These are phyloP conservation scores for Ambastaia sidthimunki DNA, from an alignment of 2,797 vertebrate genomes.

Conservation along the genomic window DNA sequence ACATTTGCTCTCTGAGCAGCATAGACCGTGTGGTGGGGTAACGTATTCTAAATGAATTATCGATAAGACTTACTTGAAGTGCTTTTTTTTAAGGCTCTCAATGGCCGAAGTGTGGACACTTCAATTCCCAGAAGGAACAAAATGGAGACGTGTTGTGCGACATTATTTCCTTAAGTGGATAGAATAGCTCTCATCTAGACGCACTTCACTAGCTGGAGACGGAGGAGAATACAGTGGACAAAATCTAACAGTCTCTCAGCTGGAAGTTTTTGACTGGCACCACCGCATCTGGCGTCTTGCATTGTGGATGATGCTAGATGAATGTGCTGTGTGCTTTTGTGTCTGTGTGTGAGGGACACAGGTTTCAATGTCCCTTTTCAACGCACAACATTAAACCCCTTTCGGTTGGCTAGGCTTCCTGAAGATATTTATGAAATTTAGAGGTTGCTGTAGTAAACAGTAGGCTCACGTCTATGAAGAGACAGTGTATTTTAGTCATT, in stretches of 20 bases:
- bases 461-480: slow-evolving; percentile 10
- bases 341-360: not conserved
- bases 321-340: slow-evolving; percentile 16
- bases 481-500: not conserved
- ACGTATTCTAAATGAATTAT: slow-evolving; percentile 44
- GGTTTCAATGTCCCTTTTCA: slow-evolving; percentile 2
- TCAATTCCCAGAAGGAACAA: slow-evolving; percentile 39
- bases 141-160: slow-evolving; percentile 19
- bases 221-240: slow-evolving; percentile 31
- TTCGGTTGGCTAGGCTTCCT: slow-evolving; percentile 13
- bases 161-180: slow-evolving; percentile 44
- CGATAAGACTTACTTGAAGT: slow-evolving; percentile 40
- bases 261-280: slow-evolving; percentile 25
- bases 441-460: slow-evolving; percentile 23
- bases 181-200: slow-evolving; percentile 46
- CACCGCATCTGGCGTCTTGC: slow-evolving; percentile 9
- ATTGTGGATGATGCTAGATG: slow-evolving; percentile 3
- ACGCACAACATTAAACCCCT: not conserved
- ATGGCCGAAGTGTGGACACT: slow-evolving; percentile 17
- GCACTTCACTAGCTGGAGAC: slow-evolving; percentile 38
- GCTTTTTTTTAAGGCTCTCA: slow-evolving; percentile 4
- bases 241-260: not conserved
- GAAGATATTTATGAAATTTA: slow-evolving; percentile 27
- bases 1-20: slow-evolving; percentile 26
- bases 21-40: slow-evolving; percentile 22